Evolutionary conservation across 1,140 invertebrate species (phyloP), one percentile per base, ranked within the genome.

Genomic region (Drosophila pruinosa): DNA sequence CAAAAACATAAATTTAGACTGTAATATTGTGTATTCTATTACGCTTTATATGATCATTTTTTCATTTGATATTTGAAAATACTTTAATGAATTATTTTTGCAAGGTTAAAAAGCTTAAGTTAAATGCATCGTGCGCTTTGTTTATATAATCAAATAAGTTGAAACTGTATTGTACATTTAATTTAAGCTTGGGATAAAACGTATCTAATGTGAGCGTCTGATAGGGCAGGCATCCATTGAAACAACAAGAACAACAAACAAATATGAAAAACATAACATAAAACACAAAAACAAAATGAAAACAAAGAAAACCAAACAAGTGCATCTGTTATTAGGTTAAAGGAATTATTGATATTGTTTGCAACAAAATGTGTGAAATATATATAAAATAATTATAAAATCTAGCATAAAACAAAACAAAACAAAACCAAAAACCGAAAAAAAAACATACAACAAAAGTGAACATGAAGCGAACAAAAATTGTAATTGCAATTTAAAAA

Each of bases 401-500:
- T 71, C 65, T 76, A 83, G 79, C 75, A 83, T 83, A 83, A 83
- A 75, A 47, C 14, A 54, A 59, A 56, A 17, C 10, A 72, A 14
- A 65, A 41, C 31, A 47, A 62, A 14, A 21, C 39, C 62, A 58
- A 24, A 70, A 38, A 78, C 69, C 58, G n/a, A 52, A 76, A 69
- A 73, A 70, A 81, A 81, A 52, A 52, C 53, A 59, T 59, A 65
- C 53, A 56, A 81, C 45, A 78, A 56, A 77, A 41, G 47, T 61
- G 45, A 74, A 74, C 28, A 71, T 61, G 58, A 68, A 58, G 53
- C 54, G 58, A 81, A 81, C 72, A 67, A 70, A 75, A 78, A 83
- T 83, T 83, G 79, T 83, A 83, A 72, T 69, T 75, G 79, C 79
- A 83, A 83, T 83, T 83, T 83, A 75, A 85, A 83, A 85, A 85